Conservation (phyloP, 2,888 invertebrate genomes). For the Acleris literana region DNA sequence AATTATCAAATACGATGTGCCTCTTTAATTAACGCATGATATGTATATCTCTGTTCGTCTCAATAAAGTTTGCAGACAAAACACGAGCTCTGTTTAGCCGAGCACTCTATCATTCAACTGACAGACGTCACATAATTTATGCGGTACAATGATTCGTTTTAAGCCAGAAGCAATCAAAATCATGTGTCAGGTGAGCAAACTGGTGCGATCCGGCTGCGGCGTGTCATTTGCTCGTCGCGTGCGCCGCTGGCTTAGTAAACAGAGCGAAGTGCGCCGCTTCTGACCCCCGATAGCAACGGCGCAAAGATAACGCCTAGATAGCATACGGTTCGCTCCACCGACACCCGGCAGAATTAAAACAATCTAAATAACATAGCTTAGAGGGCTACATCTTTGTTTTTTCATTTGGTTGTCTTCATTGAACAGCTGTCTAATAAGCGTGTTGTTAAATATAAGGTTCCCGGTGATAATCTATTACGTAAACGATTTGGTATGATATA, state of each 20-base stretch:
- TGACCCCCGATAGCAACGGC: conserved; percentile 65
- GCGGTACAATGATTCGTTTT: conserved; percentile 6
- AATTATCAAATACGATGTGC: no score
- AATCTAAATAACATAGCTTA: conserved; percentile 27
- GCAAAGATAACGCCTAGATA: conserved; percentile 55
- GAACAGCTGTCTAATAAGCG: background rate
- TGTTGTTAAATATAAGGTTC: background rate
- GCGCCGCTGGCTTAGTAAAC: conserved; percentile 61
- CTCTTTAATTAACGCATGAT: no score
- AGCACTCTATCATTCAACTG: conserved; percentile 7
- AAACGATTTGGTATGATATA: no score
- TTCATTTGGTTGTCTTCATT: conserved; percentile 17
- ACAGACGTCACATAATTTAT: conserved; percentile 7
- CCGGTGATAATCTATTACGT: no score
- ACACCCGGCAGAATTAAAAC: conserved; percentile 48
- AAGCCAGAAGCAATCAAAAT: conserved; percentile 24
- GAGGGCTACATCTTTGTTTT: conserved; percentile 5
- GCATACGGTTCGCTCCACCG: conserved; percentile 47
- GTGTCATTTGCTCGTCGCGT: conserved; percentile 71
- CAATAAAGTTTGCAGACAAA: background rate
- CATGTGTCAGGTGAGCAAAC: conserved; percentile 48
- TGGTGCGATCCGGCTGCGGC: conserved; percentile 46
- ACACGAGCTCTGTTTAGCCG: background rate
- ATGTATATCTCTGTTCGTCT: background rate
- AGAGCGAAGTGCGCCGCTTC: conserved; percentile 61